phyloP scores from a whole-genome alignment of 2,113 vertebrate species.

The Myodes glareolus region DNA sequence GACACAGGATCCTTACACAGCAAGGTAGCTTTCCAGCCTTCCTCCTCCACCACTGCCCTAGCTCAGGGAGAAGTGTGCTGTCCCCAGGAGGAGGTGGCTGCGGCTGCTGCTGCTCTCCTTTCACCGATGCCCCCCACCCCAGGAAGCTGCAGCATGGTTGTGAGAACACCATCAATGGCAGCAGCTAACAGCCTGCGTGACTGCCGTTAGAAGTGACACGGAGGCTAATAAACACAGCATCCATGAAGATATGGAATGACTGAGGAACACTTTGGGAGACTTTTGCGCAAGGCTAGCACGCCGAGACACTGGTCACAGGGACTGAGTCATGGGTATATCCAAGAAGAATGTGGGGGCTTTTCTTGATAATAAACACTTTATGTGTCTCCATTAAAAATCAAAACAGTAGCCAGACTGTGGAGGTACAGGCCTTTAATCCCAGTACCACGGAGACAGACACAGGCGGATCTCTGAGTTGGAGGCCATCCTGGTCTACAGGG shows the following conservation, averaged over 20 bases:
- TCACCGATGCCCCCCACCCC: constrained; percentile 86
- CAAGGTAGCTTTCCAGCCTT: background rate
- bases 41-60: background rate
- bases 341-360: background rate
- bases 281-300: background rate
- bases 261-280: background rate
- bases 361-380: background rate
- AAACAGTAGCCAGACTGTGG: background rate
- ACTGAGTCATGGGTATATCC: background rate
- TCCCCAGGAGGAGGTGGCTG: background rate
- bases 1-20: no score
- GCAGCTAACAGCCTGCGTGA: constrained; percentile 94
- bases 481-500: no score
- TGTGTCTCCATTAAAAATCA: background rate
- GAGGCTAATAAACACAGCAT: background rate
- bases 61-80: background rate
- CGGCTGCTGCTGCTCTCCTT: constrained; percentile 79
- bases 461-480: no score
- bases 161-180: constrained; percentile 89
- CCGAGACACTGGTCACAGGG: background rate
- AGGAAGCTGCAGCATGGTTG: constrained; percentile 96
- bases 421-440: no score
- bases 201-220: constrained; percentile 88
- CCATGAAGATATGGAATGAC: no score
- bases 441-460: no score